Evolutionary conservation across 2,888 invertebrate genomes (phyloP), one percentile per base, ranked within the genome.

Genomic region (Drosophila eohydei): DNA sequence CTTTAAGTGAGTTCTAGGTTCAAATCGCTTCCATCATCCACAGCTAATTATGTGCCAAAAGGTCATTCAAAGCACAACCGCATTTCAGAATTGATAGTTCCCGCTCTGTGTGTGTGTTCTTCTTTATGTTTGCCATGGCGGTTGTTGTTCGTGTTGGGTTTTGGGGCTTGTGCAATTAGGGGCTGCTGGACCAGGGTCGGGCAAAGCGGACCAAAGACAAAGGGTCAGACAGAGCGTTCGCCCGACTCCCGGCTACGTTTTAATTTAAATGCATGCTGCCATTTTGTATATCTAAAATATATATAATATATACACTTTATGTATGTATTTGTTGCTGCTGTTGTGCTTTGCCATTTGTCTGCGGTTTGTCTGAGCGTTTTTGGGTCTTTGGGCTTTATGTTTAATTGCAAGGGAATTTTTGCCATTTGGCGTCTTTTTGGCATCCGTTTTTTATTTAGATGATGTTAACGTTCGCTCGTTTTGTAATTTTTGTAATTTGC

Each of bases 321-420:
- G 41, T 43, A 34, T 44, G 14, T n/a, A 48, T 32, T 32, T n/a
- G 21, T 48, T 14, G 28, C 3, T 46, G 28, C 46, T 34, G 6
- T 14, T 28, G n/a, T n/a, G n/a, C 34, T 32, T 21, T 56, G 72
- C 57, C 57, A 78, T 76, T 76, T 78, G 75, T 76, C 75, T 76
- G 75, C 75, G 75, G 75, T 64, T 67, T 73, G 75, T 76, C 75
- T 76, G 78, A 63, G 73, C 54, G 26, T 46, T 68, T 67, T 72
- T 28, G 50, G 46, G 60, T 69, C 67, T 52, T 41, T 21, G 36
- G 71, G 59, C 64, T 74, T 73, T 56, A 59, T 77, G 70, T 82
- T 83, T 83, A 78, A 86, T 83, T 78, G 84, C 78, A 70, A 71
- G 55, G 65, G 59, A 65, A 74, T 65, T 76, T 76, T 78, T 73